Percentiles rank a stretch among this genome's conserved stretches.
These are phyloP conservation scores for Menura novaehollandiae DNA, from an alignment of 2,113 vertebrate genomes.

Conservation along the genomic window DNA sequence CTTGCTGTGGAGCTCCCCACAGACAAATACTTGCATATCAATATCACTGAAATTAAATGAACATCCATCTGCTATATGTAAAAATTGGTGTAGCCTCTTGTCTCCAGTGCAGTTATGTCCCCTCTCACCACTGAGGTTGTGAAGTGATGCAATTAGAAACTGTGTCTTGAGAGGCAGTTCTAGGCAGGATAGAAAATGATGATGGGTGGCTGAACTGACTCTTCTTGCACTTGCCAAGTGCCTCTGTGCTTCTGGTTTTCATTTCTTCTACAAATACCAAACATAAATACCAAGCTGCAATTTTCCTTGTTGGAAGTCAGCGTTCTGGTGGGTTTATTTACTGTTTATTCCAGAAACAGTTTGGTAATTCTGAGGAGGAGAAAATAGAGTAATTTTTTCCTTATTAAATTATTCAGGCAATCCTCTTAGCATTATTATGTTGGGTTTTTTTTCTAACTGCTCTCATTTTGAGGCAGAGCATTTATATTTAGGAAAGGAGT, in stretches of 20 bases:
- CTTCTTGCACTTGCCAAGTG: neutral
- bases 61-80: rapidly evolving
- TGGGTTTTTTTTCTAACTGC: neutral
- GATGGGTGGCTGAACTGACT: rapidly evolving
- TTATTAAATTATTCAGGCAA: neutral
- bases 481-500: neutral
- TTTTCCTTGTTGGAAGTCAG: neutral
- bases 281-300: neutral
- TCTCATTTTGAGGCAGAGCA: neutral
- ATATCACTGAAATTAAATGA: neutral
- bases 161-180: neutral
- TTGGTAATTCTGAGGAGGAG: neutral
- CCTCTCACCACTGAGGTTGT: neutral
- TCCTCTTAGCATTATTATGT: neutral
- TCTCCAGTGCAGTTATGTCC: neutral
- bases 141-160: neutral
- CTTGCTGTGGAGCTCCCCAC: neutral
- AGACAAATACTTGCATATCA: neutral
- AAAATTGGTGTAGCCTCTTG: neutral
- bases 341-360: neutral
- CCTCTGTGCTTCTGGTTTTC: neutral
- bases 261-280: neutral
- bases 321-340: neutral
- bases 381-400: neutral
- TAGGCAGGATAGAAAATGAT: neutral